These are phyloP conservation scores for Hydropsyche betteni DNA, from an alignment of 2,888 invertebrate species.

Conservation along the genomic window DNA sequence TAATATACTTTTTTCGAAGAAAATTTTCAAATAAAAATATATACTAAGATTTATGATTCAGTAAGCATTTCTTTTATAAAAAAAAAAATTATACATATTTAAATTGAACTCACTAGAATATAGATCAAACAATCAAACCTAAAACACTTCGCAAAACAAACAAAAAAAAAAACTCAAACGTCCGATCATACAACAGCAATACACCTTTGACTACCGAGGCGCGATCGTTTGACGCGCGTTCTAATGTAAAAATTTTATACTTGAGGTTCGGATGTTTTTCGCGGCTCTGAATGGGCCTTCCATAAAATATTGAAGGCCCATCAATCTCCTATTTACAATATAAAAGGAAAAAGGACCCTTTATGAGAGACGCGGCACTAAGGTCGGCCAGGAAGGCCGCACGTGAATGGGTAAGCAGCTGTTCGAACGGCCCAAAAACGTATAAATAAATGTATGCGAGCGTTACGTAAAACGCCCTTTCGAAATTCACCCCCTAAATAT, in stretches of 20 bases:
- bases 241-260: slow-evolving; percentile 17
- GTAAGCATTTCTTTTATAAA: no score
- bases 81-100: no score
- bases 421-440: slow-evolving; percentile 1
- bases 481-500: no score
- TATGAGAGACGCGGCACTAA: slow-evolving; percentile 25
- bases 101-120: no score
- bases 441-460: neutral
- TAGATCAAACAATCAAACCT: no score
- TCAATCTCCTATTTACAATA: slow-evolving; percentile 47
- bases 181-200: no score
- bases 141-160: no score
- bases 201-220: neutral
- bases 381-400: slow-evolving; percentile 31
- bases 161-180: no score
- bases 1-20: no score
- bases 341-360: slow-evolving; percentile 30
- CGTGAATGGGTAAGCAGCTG: slow-evolving; percentile 37
- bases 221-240: slow-evolving; percentile 14
- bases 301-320: slow-evolving; percentile 44
- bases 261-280: neutral
- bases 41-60: no score
- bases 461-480: no score
- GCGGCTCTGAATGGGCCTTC: slow-evolving; percentile 13
- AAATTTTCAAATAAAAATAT: no score